Conservation (phyloP, 2,113 vertebrate genomes). For the Willisornis vidua region DNA sequence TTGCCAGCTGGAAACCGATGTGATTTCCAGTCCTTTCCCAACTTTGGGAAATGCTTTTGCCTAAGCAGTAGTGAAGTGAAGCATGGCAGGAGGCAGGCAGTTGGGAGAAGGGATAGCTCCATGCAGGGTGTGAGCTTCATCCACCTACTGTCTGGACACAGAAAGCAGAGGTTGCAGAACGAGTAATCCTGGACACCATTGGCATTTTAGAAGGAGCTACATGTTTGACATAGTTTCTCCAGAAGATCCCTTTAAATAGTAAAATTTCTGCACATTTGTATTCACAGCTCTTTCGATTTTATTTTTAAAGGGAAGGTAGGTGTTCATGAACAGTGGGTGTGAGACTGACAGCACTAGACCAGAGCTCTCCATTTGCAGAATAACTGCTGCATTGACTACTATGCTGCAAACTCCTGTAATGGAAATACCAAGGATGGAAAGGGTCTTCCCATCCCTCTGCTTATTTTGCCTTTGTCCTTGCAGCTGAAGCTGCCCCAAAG, state of each 20-base stretch:
- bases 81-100: fast-evolving
- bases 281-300: conserved; percentile 35
- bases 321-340: conserved; percentile 5
- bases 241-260: conserved; percentile 57
- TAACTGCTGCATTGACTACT: conserved; percentile 12
- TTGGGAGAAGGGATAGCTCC: not conserved
- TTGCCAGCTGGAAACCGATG: not conserved
- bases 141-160: not conserved
- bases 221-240: conserved; percentile 39
- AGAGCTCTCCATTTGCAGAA: conserved; percentile 36
- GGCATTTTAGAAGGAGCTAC: not conserved
- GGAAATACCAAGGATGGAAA: not conserved
- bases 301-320: conserved; percentile 55
- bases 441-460: not conserved
- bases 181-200: not conserved
- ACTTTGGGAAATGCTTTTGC: not conserved
- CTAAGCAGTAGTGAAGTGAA: not conserved
- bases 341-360: conserved; percentile 65
- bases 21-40: not conserved
- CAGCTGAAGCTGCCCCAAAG: not conserved
- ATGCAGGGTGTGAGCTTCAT: fast-evolving
- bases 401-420: not conserved
- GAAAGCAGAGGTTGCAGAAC: not conserved
- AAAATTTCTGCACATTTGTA: conserved; percentile 39
- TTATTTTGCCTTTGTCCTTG: not conserved